A percentile compares a stretch with the other conserved stretches of the same genome.
Evolutionary conservation across 2,888 invertebrate genomes (phyloP).

Genomic region (Eutolmus rufibarbis): DNA sequence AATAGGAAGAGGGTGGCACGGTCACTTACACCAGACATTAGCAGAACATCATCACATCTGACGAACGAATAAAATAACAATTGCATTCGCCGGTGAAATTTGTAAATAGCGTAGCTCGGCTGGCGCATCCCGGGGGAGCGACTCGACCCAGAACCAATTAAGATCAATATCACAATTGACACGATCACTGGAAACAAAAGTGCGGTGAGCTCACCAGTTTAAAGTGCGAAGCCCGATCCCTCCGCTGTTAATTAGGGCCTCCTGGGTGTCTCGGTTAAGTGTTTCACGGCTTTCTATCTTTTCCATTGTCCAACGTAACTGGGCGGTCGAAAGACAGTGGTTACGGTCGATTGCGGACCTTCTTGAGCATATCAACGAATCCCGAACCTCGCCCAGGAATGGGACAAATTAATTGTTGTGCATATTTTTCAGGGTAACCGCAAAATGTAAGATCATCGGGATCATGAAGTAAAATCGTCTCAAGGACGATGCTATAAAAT

Average conservation of each 20-base stretch:
- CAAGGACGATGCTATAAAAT: neutral
- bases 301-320: neutral
- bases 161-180: slow-evolving; percentile 38
- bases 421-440: neutral
- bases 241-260: slow-evolving; percentile 9
- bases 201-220: neutral
- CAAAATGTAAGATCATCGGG: neutral
- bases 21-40: neutral
- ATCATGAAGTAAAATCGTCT: neutral
- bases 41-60: slow-evolving; percentile 23
- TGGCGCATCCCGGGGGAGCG: neutral
- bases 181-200: slow-evolving; percentile 25
- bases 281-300: slow-evolving; percentile 17
- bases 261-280: slow-evolving; percentile 29
- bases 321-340: neutral
- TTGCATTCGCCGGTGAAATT: neutral
- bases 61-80: neutral
- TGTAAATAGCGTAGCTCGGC: neutral
- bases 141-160: slow-evolving; percentile 16
- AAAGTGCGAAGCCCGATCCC: neutral
- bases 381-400: neutral
- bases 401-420: neutral
- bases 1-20: slow-evolving; percentile 18
- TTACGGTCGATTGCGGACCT: slow-evolving; percentile 13
- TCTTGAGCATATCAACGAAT: neutral